These are phyloP conservation scores for Pseudopipra pipra DNA, from an alignment of 2,113 vertebrate species.

Conservation along the genomic window DNA sequence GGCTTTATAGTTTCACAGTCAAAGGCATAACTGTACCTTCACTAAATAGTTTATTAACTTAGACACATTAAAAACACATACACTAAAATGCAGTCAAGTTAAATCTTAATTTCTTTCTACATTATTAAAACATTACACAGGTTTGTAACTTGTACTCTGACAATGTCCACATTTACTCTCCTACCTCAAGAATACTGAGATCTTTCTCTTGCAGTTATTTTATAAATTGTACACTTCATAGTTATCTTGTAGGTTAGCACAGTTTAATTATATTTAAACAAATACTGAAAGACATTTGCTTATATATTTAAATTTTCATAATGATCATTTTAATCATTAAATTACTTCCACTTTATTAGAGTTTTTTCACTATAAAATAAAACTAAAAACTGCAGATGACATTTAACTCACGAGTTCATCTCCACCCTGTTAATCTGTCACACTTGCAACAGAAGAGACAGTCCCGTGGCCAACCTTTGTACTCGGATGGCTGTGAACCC, in stretches of 20 bases:
- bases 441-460: neutral
- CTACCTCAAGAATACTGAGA: neutral
- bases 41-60: neutral
- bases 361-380: neutral
- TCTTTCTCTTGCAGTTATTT: neutral
- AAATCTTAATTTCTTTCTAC: neutral
- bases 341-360: neutral
- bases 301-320: neutral
- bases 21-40: neutral
- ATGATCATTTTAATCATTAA: neutral
- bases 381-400: neutral
- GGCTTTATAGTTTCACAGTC: neutral
- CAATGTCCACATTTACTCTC: neutral
- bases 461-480: slow-evolving; percentile 68
- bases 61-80: neutral
- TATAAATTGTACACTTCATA: neutral
- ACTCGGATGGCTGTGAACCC: slow-evolving; percentile 5
- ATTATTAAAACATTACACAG: neutral
- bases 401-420: neutral
- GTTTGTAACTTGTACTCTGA: neutral
- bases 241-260: neutral
- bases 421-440: slow-evolving; percentile 68
- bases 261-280: neutral
- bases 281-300: neutral
- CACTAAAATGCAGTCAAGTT: neutral